Conservation (phyloP, 2,888 invertebrate species). For the Eurois occulta region DNA sequence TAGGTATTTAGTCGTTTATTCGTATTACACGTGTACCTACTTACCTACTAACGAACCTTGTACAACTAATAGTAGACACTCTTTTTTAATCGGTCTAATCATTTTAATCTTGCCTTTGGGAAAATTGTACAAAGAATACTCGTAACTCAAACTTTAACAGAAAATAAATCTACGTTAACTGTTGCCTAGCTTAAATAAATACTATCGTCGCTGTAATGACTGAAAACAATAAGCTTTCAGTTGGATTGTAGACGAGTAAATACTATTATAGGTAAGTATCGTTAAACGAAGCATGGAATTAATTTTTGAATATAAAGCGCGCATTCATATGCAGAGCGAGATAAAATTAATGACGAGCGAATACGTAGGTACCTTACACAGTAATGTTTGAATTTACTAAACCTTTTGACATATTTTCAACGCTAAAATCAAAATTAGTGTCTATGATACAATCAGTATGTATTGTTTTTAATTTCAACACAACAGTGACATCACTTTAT, state of each 20-base stretch:
- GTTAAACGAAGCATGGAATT: conserved; percentile 14
- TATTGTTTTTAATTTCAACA: not conserved
- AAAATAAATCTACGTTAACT: not conserved
- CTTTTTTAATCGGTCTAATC: not conserved
- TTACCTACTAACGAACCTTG: not conserved
- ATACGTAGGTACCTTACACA: not conserved
- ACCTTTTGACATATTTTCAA: not conserved
- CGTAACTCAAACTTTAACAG: not conserved
- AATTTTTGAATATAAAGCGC: conserved; percentile 20
- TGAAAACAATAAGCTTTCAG: conserved; percentile 12
- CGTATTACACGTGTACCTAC: no score
- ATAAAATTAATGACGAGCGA: conserved; percentile 7
- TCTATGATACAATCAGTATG: not conserved
- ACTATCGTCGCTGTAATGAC: not conserved
- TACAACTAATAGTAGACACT: not conserved
- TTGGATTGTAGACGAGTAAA: not conserved
- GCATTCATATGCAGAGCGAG: not conserved
- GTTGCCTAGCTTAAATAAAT: not conserved
- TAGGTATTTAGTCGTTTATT: no score
- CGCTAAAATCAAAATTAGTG: not conserved
- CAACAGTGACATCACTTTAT: not conserved
- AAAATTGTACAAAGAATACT: not conserved
- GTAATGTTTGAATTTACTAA: not conserved
- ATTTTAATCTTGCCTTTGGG: not conserved
- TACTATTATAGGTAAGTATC: not conserved